Evolutionary conservation across 2,888 invertebrate species (phyloP), one percentile per base, ranked within the genome.

Genomic region (Agriopis marginaria): DNA sequence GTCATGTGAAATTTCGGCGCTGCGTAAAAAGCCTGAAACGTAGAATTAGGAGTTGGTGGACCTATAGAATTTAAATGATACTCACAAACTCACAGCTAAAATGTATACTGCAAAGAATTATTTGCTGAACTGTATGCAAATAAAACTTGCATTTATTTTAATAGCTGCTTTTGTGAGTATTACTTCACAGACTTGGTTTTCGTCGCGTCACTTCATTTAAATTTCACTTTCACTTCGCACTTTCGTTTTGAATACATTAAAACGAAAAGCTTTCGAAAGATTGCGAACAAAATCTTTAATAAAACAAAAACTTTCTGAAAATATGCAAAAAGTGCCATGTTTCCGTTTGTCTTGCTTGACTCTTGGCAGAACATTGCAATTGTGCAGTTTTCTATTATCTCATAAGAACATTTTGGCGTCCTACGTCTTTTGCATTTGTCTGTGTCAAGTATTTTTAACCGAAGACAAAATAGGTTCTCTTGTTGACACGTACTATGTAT

Each of bases 211-310:
- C 81, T 80, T 87, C 84, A 87, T 88, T 86, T 81, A 85, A 86
- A 89, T 84, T 80, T 83, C 77, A 82, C 91, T 90, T 91, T 91
- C 91, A 82, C 89, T 79, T 61, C 58, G 71, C 81, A 86, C 89
- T 89, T 89, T 89, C 88, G 56, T 87, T 86, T 82, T 78, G 84
- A 85, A 86, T 84, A 83, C 82, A 80, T 85, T 74, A 81, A 81
- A 82, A 79, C 79, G 74, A 79, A 81, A 79, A 82, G 82, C 87
- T 87, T 86, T 87, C 84, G 79, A 82, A 81, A 82, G 7, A 54
- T 66, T 62, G 50, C 62, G 59, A 8, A 47, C 17, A 39, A 56
- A 64, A n/a, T n/a, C n/a, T n/a, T n/a, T n/a, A n/a, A n/a, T n/a
- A n/a, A n/a, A n/a, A n/a, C n/a, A n/a, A 53, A 39, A 40, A 39